Evolutionary conservation across 2,113 vertebrate genomes (phyloP), one percentile per base, ranked within the genome.

Genomic region (Aramus guarauna): DNA sequence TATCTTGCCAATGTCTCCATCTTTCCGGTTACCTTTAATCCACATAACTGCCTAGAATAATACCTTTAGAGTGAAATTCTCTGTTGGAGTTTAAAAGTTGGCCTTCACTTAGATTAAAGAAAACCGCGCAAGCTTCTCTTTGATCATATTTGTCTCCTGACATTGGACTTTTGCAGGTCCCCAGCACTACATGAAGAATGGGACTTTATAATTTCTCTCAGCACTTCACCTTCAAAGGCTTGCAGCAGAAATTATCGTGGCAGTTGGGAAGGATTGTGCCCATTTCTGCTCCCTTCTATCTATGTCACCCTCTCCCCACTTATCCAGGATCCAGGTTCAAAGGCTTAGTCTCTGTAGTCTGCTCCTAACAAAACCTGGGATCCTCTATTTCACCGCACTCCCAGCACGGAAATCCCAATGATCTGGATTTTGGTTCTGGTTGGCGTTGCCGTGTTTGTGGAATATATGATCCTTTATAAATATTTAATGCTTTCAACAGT

Each of bases 1-100:
- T 95, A 76, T 96, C 92, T 82, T 91, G 50, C 71, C 82, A 29
- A 47, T 47, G 77, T 96, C 95, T 95, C 75, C 83, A 63, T 95
- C 79, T 96, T 96, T 94, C 83, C 76, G 62, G 93, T 89, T 94
- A 63, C 60, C 73, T 96, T 87, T 96, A 93, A 92, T 96, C 59
- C 82, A 50, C 43, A 18, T 71, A 96, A 68, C 63, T 75, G 29
- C 60, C 90, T 90, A 75, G 66, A 95, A 89, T 94, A 93, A 60
- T n/a, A 41, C 67, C n/a, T 81, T n/a, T n/a, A 50, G 82, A 75
- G 83, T 37, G 43, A 91, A 83, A 74, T 90, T 81, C 53, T 88
- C 39, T 72, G 45, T 45, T 78, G 36, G 58, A 92, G 52, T 62
- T 83, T 41, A 34, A 45, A 85, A 85, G 59, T 71, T 96, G 71